Conservation (phyloP, 2,888 invertebrate genomes). For the Diploptera punctata region DNA sequence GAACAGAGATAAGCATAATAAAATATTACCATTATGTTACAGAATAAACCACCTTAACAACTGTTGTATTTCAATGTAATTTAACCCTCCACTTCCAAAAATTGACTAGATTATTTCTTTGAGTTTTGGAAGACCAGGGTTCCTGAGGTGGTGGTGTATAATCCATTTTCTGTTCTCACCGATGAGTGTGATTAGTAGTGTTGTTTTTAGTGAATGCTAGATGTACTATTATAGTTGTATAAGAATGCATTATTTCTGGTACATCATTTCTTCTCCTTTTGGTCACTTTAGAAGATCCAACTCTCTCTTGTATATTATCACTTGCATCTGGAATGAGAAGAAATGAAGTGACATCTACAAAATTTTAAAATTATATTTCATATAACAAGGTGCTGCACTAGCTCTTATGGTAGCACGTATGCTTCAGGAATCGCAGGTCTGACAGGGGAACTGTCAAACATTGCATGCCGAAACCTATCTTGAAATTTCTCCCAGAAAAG, state of each 20-base stretch:
- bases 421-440: no score
- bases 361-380: not conserved
- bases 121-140: slow-evolving; percentile 16
- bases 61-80: not conserved
- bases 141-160: not conserved
- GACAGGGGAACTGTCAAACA: no score
- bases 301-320: not conserved
- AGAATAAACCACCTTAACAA: no score
- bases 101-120: not conserved
- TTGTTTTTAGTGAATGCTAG: slow-evolving; percentile 1
- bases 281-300: not conserved
- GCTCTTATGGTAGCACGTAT: no score
- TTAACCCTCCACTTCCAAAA: slow-evolving; percentile 14
- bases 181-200: not conserved
- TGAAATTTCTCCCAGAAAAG: no score
- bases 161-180: not conserved
- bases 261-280: not conserved
- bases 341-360: not conserved
- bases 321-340: not conserved
- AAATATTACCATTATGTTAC: no score
- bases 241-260: not conserved
- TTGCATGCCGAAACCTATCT: no score
- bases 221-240: slow-evolving; percentile 10
- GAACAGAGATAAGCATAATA: no score
- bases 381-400: no score